Evolutionary conservation across 2,888 invertebrate genomes (phyloP).

Genomic region (Anoncus sp.): DNA sequence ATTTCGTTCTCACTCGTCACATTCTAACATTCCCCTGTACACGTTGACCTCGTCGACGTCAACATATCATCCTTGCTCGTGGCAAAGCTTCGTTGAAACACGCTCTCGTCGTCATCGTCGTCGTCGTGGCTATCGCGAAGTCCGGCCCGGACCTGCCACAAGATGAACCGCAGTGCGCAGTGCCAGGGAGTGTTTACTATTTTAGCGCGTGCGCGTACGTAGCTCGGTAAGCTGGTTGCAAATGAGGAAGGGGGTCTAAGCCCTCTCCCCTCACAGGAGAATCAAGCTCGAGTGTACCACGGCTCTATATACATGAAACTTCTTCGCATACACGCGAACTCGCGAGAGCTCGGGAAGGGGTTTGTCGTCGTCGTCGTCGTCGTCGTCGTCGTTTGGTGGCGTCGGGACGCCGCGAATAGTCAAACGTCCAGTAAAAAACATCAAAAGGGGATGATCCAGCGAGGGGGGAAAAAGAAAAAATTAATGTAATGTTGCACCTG

Average conservation of each 20-base stretch:
- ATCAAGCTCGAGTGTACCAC: conserved; percentile 40
- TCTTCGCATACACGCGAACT: conserved; percentile 49
- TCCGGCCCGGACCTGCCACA: conserved; percentile 81
- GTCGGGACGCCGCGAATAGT: conserved; percentile 54
- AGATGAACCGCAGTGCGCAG: conserved; percentile 80
- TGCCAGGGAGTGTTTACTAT: conserved; percentile 81
- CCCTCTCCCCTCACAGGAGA: conserved; percentile 44
- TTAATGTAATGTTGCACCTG: conserved; percentile 76
- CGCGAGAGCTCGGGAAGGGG: conserved; percentile 23
- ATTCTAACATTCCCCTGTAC: conserved; percentile 30
- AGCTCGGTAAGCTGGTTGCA: conserved; percentile 54
- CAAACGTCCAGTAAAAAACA: conserved; percentile 35
- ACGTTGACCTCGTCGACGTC: conserved; percentile 40
- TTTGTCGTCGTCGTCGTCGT: no score
- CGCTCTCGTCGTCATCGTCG: conserved; percentile 34
- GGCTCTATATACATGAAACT: conserved; percentile 20
- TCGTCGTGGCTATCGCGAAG: conserved; percentile 57
- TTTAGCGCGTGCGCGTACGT: conserved; percentile 75
- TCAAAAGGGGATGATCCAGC: conserved; percentile 9
- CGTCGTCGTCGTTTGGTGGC: conserved; percentile 41
- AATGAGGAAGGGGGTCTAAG: conserved; percentile 62
- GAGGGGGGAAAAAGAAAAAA: not conserved
- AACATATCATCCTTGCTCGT: conserved; percentile 38
- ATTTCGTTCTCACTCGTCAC: conserved; percentile 9
- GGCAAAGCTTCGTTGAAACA: conserved; percentile 5